Evolutionary conservation across 2,797 vertebrate genomes (phyloP).

Genomic region (Telmatherina bonti): DNA sequence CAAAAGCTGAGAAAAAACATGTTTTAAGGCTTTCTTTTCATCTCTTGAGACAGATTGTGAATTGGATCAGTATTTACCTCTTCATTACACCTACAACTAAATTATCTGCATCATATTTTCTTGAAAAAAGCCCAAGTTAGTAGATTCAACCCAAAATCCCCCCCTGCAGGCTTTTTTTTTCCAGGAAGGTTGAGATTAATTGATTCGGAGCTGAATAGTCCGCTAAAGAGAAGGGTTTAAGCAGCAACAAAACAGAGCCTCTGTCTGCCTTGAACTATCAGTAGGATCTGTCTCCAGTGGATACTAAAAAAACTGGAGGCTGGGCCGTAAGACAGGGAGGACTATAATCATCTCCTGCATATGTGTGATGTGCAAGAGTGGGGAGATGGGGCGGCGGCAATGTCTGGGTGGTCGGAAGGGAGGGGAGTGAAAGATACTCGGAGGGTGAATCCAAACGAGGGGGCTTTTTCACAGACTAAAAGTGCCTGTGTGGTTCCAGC

Average conservation of each 20-base stretch:
- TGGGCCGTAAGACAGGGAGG: constrained; percentile 75
- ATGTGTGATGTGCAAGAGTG: constrained; percentile 63
- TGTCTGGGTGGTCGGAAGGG: constrained; percentile 85
- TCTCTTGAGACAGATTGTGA: constrained; percentile 50
- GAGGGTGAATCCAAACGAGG: constrained; percentile 77
- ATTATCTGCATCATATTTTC: constrained; percentile 46
- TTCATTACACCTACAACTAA: constrained; percentile 59
- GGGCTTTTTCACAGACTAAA: constrained; percentile 73
- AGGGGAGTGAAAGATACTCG: constrained; percentile 69
- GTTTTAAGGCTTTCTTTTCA: constrained; percentile 32
- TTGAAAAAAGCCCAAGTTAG: constrained; percentile 51
- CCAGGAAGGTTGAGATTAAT: constrained; percentile 71
- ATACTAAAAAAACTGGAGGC: constrained; percentile 75
- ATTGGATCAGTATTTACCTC: constrained; percentile 63
- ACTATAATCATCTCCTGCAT: constrained; percentile 80
- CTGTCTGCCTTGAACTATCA: constrained; percentile 73
- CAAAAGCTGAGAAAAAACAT: constrained; percentile 37
- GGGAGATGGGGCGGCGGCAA: constrained; percentile 72
- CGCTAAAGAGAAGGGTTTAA: constrained; percentile 72
- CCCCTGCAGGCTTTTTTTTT: constrained; percentile 61
- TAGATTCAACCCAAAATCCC: constrained; percentile 62
- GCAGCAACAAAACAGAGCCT: constrained; percentile 59
- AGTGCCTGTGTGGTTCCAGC: constrained; percentile 76
- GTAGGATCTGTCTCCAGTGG: constrained; percentile 73
- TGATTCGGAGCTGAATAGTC: constrained; percentile 73